A percentile compares a stretch with the other conserved stretches of the same genome.
Conservation (phyloP, 2,113 vertebrate genomes). For the Thamnophis sirtalis region DNA sequence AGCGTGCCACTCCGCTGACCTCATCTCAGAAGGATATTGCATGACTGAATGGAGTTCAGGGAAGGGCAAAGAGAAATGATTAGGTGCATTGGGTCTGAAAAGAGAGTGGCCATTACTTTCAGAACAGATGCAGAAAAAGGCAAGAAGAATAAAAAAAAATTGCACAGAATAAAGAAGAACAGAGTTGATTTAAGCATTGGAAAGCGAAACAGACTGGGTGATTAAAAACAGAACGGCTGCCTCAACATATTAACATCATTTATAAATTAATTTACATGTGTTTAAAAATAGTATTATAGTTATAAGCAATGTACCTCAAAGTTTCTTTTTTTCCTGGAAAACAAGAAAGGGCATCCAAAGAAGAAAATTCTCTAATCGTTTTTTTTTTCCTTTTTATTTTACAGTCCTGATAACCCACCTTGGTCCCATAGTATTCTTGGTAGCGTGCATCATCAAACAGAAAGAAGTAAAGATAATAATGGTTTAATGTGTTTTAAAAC, state of each 20-base stretch:
- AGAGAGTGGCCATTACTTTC: background rate
- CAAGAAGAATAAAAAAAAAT: background rate
- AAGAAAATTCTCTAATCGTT: background rate
- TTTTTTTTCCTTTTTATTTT: background rate
- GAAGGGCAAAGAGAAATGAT: background rate
- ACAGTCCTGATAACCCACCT: background rate
- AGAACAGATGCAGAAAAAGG: background rate
- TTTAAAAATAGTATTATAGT: background rate
- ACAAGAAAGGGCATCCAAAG: background rate
- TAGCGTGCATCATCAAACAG: background rate
- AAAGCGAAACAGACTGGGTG: background rate
- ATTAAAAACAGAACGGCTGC: background rate
- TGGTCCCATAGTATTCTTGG: background rate
- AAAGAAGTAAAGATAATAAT: background rate
- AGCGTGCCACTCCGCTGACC: constrained; percentile 1
- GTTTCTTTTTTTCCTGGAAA: background rate
- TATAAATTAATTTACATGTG: background rate
- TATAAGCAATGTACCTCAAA: background rate
- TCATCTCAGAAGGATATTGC: constrained; percentile 16
- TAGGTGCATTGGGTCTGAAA: background rate
- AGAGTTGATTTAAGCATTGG: background rate
- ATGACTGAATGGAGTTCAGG: constrained; percentile 18
- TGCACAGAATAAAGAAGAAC: background rate
- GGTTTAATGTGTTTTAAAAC: background rate
- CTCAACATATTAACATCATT: background rate